These are phyloP conservation scores for Drosophila bocqueti DNA, from an alignment of 1,140 invertebrate species.

Conservation along the genomic window DNA sequence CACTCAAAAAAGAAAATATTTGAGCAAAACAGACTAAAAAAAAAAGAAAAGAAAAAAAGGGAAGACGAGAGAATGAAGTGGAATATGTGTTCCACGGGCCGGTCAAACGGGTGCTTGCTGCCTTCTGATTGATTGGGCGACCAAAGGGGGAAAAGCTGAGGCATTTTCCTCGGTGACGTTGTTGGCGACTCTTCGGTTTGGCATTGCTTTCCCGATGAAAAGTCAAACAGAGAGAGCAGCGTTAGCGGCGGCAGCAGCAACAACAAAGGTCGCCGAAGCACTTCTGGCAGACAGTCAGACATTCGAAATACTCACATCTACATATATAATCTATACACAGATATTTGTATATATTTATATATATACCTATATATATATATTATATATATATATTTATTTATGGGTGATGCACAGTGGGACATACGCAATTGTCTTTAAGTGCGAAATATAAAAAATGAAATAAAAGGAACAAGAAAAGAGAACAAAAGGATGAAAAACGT, in stretches of 20 bases:
- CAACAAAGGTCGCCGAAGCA: constrained; percentile 57
- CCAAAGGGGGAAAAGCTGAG: constrained; percentile 29
- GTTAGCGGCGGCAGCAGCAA: constrained; percentile 9
- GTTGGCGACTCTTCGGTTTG: constrained; percentile 68
- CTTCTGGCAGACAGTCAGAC: constrained; percentile 77
- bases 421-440: constrained; percentile 66
- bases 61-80: constrained; percentile 17
- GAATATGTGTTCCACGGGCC: constrained; percentile 5
- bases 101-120: constrained; percentile 32
- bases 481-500: constrained; percentile 32
- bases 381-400: constrained; percentile 1
- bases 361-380: constrained; percentile 1
- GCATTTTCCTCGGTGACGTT: constrained; percentile 67
- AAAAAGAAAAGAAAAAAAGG: constrained; percentile 2
- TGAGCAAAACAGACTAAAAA: constrained; percentile 47
- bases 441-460: constrained; percentile 31
- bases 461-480: constrained; percentile 22
- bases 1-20: constrained; percentile 67
- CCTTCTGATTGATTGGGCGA: constrained; percentile 65
- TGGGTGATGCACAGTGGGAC: constrained; percentile 65
- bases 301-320: constrained; percentile 44
- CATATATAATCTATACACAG: constrained; percentile 30
- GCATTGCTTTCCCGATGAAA: constrained; percentile 68
- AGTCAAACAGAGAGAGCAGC: constrained; percentile 52
- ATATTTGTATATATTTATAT: constrained; percentile 3